Evolutionary conservation across 2,113 vertebrate genomes (phyloP), one percentile per base, ranked within the genome.

Genomic region (Proterorhinus semilunaris): DNA sequence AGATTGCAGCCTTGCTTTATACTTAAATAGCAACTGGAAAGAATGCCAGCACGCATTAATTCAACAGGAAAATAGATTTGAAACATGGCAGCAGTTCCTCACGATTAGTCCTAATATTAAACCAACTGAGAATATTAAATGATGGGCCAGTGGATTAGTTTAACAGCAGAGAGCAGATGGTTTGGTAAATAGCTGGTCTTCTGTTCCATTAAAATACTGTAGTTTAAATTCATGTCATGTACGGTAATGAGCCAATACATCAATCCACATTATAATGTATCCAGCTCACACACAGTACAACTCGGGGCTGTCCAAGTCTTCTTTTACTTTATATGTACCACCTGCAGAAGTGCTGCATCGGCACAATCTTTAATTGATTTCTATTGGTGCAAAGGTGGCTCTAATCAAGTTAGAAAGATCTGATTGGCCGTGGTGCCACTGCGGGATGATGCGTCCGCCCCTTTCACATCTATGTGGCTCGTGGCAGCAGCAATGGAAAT

Each of bases 361-460:
- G 75, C 76, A 67, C 65, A 17, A 69, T 75, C 66, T 63, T 62
- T 71, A 69, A 82, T 75, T 75, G 66, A 65, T 75, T 80, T 66
- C 61, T 65, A 65, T 75, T 79, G 72, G 76, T 87, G 68, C 64
- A 75, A 73, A 86, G 75, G 78, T 83, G 79, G 68, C 66, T 81
- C 67, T 76, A 79, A 80, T 78, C 47, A 43, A 68, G 72, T 82
- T 76, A 81, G 64, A 63, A 62, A 83, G 75, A 68, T 69, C 50
- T 77, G 83, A 88, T 86, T 86, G 72, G 74, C 65, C 80, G 58
- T 65, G 71, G 75, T 64, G 72, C 67, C 74, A 71, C 10, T 5
- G 66, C 72, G 77, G 69, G 53, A 57, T 64, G 50, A 65, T 62
- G 51, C 58, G 63, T 63, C 50, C 43, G 52, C 52, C 50, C 65